Evolutionary conservation across 1,140 invertebrate species (phyloP), one percentile per base, ranked within the genome.

Genomic region (Saccostrea cuccullata): DNA sequence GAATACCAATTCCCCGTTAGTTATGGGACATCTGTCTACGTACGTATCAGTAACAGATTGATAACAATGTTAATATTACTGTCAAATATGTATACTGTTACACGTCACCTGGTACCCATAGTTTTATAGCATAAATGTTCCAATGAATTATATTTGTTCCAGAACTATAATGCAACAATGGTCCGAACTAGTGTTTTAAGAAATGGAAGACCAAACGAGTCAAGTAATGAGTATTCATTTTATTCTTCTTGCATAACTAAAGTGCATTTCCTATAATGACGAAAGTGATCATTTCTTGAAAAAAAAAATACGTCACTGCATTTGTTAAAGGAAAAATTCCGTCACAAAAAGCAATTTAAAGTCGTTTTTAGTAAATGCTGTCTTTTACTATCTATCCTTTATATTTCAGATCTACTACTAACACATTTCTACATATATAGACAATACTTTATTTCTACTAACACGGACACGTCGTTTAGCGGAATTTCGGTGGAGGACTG

Each of bases 401-500:
- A 47, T 13, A 36, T 73, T 82, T 40, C 82, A 91, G 90, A 87
- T 70, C 47, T 85, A 58, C 82, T 85, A 47, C 55, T 91, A 17
- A 85, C 47, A 36, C 86, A 90, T 40, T 91, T 89, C 86, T 89
- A 89, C 15, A 82, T 89, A 11, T 30, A 73, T 15, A 67, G 82
- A 47, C 56, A 85, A 2, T 88, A 89, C 60, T 86, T 84, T 23
- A 40, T 86, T 20, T 23, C 73, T 13, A 26, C 23, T 9, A 73
- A 88, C 17, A 64, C 83, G 15, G 86, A 40, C 30, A 60, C 67
- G n/a, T 20, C 40, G 8, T 55, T 91, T 23, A 9, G 64, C 30
- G 88, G 87, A 47, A 60, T 91, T 26, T 91, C 92, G 8, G 92
- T 92, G 4, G 92, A 92, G 55, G 91, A 92, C 26, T 92, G 92